Percentiles rank a stretch among this genome's conserved stretches.
Conservation (phyloP, 2,797 vertebrate genomes). For the Apodemus agrarius region DNA sequence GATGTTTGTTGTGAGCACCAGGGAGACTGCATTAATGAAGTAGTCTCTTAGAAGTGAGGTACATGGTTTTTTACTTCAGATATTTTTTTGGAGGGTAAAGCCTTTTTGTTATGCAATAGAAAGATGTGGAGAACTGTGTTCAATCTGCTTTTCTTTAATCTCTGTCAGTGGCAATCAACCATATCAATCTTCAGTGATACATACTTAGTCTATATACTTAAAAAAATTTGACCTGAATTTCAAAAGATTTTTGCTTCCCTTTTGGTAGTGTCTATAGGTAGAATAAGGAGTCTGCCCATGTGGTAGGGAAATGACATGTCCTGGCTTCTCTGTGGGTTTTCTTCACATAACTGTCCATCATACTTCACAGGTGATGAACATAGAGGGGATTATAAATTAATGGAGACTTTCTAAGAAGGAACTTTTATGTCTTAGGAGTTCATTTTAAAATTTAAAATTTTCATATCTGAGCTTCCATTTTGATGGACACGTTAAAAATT, state of each 20-base stretch:
- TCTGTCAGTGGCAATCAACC: conserved; percentile 71
- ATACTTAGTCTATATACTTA: conserved; percentile 80
- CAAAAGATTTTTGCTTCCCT: conserved; percentile 70
- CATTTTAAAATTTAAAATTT: conserved; percentile 29
- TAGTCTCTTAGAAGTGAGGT: conserved; percentile 79
- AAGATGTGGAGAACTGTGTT: conserved; percentile 78
- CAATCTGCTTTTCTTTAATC: conserved; percentile 75
- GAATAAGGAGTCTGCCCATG: conserved; percentile 1
- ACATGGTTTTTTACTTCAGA: conserved; percentile 85
- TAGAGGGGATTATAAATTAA: conserved; percentile 54
- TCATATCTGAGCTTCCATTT: conserved; percentile 47
- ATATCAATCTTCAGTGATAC: conserved; percentile 78
- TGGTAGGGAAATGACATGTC: neutral
- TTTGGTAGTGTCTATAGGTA: conserved; percentile 74
- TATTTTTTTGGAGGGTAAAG: conserved; percentile 87
- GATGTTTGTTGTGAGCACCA: conserved; percentile 83
- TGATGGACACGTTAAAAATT: conserved; percentile 61
- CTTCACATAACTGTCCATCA: neutral
- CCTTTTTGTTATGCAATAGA: conserved; percentile 84
- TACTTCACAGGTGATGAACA: conserved; percentile 34
- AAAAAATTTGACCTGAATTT: conserved; percentile 73
- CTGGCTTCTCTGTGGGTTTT: conserved; percentile 8
- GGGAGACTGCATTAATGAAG: conserved; percentile 81
- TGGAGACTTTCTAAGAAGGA: conserved; percentile 57
- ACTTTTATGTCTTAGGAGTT: conserved; percentile 35